Percentiles rank a stretch among this genome's conserved stretches.
Conservation (phyloP, 2,888 invertebrate genomes). For the Plebejus melissa region DNA sequence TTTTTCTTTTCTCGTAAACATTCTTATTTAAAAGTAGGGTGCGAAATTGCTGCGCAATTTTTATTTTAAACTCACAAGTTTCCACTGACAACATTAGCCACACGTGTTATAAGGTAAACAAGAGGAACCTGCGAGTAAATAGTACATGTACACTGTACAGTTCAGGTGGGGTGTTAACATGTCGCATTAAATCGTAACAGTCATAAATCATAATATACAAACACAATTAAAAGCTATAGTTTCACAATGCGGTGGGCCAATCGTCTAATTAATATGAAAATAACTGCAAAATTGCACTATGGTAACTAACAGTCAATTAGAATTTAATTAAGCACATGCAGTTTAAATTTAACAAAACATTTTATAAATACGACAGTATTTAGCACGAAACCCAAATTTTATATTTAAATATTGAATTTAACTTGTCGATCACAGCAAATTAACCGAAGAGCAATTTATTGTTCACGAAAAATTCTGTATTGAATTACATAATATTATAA, state of each 20-base stretch:
- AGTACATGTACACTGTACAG: too few relatives aligned
- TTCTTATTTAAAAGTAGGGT: background rate
- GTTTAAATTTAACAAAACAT: background rate
- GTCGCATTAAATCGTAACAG: too few relatives aligned
- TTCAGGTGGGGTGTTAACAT: too few relatives aligned
- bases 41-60: background rate
- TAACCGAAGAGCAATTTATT: background rate
- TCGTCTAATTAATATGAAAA: background rate
- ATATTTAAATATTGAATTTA: constrained; percentile 15
- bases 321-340: constrained; percentile 1
- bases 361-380: background rate
- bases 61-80: background rate
- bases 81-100: background rate
- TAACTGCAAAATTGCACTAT: background rate
- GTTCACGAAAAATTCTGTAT: background rate
- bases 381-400: background rate
- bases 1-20: background rate
- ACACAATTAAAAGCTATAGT: background rate
- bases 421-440: background rate
- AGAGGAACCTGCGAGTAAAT: too few relatives aligned
- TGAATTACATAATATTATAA: background rate
- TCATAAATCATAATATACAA: background rate
- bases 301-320: background rate
- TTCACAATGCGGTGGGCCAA: background rate
- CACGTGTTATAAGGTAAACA: background rate